Evolutionary conservation across 2,113 vertebrate species (phyloP).

Genomic region (Pipra filicauda): DNA sequence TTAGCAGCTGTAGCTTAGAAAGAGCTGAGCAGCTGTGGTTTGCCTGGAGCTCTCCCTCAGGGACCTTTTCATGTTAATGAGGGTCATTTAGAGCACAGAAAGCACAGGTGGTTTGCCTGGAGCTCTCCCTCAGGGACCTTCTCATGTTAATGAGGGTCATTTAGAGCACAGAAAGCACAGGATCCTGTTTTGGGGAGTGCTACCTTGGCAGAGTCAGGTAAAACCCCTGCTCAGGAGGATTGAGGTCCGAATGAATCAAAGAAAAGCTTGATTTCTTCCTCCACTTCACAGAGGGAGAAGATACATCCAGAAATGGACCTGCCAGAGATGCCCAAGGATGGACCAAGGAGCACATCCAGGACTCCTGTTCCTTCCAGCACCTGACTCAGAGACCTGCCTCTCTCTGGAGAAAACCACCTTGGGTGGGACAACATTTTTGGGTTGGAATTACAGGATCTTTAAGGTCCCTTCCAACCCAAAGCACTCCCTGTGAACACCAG

Average conservation of each 20-base stretch:
- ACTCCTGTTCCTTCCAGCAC: neutral
- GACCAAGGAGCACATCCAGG: neutral
- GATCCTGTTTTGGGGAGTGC: neutral
- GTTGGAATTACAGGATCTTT: neutral
- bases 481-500: neutral
- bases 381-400: neutral
- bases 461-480: neutral
- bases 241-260: fast-evolving
- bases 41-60: neutral
- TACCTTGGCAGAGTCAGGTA: neutral
- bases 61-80: neutral
- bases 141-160: neutral
- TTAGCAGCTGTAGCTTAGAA: neutral
- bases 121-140: neutral
- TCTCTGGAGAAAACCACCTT: fast-evolving
- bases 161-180: neutral
- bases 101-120: neutral
- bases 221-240: neutral
- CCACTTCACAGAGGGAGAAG: neutral
- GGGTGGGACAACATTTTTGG: neutral
- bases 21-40: neutral
- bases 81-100: fast-evolving
- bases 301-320: neutral
- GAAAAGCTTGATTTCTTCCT: neutral
- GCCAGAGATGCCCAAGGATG: neutral